Evolutionary conservation across 2,888 invertebrate genomes (phyloP), one percentile per base, ranked within the genome.

Genomic region (Parnassius smintheus): DNA sequence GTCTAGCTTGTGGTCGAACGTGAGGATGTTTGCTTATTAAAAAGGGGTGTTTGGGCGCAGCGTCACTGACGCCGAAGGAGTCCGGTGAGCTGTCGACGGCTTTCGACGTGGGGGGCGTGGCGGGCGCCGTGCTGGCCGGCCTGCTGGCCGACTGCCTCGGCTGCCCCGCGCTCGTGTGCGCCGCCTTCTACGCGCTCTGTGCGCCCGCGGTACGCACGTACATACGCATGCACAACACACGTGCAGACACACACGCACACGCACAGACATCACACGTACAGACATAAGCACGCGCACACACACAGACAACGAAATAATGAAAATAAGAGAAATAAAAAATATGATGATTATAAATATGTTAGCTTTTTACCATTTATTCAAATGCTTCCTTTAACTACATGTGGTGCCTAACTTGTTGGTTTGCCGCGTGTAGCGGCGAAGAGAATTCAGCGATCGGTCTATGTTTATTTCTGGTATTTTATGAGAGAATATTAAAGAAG

Each of bases 61-160:
- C 95, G 25, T 90, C 93, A 0, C 92, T 96, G 66, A 90, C 94
- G 0, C 94, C 96, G 0, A 91, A 92, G 0, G 75, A 93, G 59
- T 95, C 96, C 59, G 97, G 97, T 2, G 94, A 96, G 85, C 76
- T 97, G 59, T 96, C 97, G 25, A 95, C 95, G 1, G 88, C 96
- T 22, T 98, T 97, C 84, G 97, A 98, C 85, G 94, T 97, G 62
- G 99, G 99, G 57, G 99, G 98, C 1, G 97, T 98, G 67, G 80
- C 93, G 60, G 99, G 98, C 54, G 98, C 98, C 18, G 95, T 98
- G 59, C 86, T 95, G 48, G 98, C 98, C 1, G 99, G 99, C 0
- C 88, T 95, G 51, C 83, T 98, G 12, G 96, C 97, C 2, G 99
- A 99, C 91, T 93, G 94, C 70, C 94, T 93, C 25, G 95, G 95